Conservation (phyloP, 2,888 invertebrate genomes). For the Drosophila buzzatii region DNA sequence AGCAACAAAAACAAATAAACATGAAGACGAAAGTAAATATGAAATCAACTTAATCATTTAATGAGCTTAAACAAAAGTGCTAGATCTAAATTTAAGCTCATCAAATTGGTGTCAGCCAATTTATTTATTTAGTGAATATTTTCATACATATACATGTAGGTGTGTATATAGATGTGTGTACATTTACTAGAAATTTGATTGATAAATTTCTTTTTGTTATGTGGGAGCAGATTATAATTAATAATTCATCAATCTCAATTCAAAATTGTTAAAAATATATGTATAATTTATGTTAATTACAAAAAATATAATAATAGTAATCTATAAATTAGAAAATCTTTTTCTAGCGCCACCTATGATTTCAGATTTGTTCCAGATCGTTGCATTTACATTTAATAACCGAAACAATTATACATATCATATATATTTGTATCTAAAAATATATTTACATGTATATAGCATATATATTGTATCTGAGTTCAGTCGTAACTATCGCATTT, state of each 20-base stretch:
- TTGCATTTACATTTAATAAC: background rate
- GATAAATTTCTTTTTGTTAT: background rate
- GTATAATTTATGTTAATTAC: background rate
- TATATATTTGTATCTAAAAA: background rate
- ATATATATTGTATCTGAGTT: background rate
- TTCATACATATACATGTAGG: background rate
- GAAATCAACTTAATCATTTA: conserved; percentile 29
- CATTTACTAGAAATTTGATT: background rate
- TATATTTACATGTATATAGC: background rate
- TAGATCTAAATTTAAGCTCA: conserved; percentile 12
- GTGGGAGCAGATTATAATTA: background rate
- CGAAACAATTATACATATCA: background rate
- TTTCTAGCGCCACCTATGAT: background rate
- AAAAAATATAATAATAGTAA: background rate
- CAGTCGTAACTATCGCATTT: background rate
- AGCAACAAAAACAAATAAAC: conserved; percentile 27
- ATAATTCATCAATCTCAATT: background rate
- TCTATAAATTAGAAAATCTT: too few species aligned
- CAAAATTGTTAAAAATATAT: background rate
- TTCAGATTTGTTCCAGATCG: background rate
- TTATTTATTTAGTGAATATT: conserved; percentile 4
- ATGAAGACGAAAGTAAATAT: conserved; percentile 79
- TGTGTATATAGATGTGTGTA: background rate
- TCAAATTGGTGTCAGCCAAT: conserved; percentile 14
- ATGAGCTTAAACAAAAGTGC: background rate